Percentiles rank a stretch among this genome's conserved stretches.
phyloP scores from a whole-genome alignment of 64 coral and sea anemone genomes.

The Acropora tenuis region DNA sequence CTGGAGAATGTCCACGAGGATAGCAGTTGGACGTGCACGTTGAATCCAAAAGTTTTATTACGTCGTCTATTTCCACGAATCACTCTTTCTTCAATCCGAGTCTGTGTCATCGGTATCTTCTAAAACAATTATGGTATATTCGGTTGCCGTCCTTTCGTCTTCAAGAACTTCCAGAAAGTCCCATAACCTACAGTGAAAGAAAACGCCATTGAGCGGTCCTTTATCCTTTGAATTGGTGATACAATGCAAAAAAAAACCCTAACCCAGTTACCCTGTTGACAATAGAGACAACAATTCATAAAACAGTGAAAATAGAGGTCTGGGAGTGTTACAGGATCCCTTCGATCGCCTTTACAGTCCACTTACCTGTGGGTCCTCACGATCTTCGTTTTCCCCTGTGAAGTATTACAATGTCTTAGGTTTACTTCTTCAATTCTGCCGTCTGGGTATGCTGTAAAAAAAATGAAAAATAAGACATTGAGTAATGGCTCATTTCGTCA shows the following conservation, averaged over 20 bases:
- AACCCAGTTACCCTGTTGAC: no score
- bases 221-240: no score
- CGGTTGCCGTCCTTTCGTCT: conserved; percentile 37
- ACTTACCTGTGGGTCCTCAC: conserved; percentile 64
- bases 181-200: conserved; percentile 4
- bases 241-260: no score
- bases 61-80: background rate
- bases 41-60: background rate
- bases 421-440: conserved; percentile 75
- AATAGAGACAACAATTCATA: no score
- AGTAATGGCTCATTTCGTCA: background rate
- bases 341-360: no score
- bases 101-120: conserved; percentile 31
- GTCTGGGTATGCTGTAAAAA: conserved; percentile 74
- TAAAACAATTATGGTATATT: conserved; percentile 9
- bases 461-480: no score
- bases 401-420: conserved; percentile 73
- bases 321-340: no score
- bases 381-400: conserved; percentile 69
- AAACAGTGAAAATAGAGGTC: no score
- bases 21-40: no score
- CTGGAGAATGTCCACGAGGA: no score
- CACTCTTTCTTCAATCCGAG: background rate
- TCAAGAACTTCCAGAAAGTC: conserved; percentile 51
- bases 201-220: background rate